Evolutionary conservation across 2,113 vertebrate genomes (phyloP).

Genomic region (Thryonomys swinderianus): DNA sequence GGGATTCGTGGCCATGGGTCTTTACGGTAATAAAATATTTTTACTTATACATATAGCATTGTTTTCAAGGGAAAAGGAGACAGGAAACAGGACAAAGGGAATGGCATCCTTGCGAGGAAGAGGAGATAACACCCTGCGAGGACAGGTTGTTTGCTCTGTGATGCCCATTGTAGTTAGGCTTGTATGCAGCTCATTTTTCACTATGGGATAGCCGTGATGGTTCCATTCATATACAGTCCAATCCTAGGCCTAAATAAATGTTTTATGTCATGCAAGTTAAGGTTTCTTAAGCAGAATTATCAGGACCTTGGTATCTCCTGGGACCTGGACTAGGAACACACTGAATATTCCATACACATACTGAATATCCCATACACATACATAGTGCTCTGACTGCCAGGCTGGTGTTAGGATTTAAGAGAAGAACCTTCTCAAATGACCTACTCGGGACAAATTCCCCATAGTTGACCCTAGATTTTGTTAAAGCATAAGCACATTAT

Average conservation of each 20-base stretch:
- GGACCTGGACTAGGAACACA: not conserved
- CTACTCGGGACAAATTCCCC: not conserved
- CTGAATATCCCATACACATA: not conserved
- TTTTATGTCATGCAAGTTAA: not conserved
- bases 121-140: no score
- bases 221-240: not conserved
- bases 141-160: not conserved
- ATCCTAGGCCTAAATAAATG: not conserved
- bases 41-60: not conserved
- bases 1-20: not conserved
- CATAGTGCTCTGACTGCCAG: no score
- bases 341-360: not conserved
- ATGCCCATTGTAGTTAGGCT: not conserved
- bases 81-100: not conserved
- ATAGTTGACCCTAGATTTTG: not conserved
- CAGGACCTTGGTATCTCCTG: not conserved
- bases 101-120: not conserved
- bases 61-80: not conserved
- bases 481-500: not conserved
- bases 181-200: not conserved
- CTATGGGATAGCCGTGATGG: not conserved
- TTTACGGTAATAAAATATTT: not conserved
- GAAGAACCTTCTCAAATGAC: not conserved
- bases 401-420: not conserved
- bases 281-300: not conserved